phyloP scores from a whole-genome alignment of 2,888 invertebrate species.

The Opisthograptis luteolata region DNA sequence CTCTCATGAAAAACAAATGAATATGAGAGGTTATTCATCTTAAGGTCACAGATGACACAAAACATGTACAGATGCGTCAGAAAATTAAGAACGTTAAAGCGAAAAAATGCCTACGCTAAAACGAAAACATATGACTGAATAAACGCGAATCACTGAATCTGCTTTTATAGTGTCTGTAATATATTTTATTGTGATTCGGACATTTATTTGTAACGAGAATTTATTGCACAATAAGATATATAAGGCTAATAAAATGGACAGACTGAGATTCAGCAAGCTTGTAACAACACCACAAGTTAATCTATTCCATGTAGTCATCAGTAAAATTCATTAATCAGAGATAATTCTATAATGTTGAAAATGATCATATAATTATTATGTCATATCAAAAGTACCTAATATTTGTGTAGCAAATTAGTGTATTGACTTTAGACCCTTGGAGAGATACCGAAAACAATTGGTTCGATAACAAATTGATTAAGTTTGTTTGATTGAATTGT shows the following conservation, averaged over 20 bases:
- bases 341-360: no score
- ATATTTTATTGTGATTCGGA: conserved; percentile 25
- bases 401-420: no score
- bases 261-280: conserved; percentile 20
- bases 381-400: no score
- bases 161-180: conserved; percentile 25
- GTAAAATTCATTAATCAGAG: no score
- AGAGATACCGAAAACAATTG: no score
- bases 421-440: no score
- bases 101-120: conserved; percentile 13
- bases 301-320: no score
- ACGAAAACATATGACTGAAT: conserved; percentile 13
- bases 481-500: no score
- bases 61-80: conserved; percentile 1
- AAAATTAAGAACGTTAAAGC: background rate
- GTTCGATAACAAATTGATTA: no score
- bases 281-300: no score
- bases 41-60: conserved; percentile 3
- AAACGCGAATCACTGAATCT: conserved; percentile 22
- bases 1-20: conserved; percentile 38
- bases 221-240: conserved; percentile 25
- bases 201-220: conserved; percentile 25
- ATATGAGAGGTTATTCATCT: conserved; percentile 31
- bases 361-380: no score
- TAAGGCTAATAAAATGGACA: conserved; percentile 14